Evolutionary conservation across 1,140 invertebrate species (phyloP).

Genomic region (Pteromalus puparum): DNA sequence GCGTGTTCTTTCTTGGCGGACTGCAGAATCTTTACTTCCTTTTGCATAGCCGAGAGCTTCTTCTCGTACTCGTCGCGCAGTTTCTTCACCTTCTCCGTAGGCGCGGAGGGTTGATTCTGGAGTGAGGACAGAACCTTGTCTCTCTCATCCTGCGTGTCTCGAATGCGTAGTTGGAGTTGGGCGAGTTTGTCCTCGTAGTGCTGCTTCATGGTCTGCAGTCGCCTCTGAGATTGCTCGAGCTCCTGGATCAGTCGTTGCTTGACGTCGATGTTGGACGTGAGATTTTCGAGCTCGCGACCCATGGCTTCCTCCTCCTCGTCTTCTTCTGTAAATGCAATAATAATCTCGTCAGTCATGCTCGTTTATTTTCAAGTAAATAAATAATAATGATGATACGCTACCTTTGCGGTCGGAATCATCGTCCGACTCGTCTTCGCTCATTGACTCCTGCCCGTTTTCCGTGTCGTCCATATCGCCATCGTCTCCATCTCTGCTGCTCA

Average conservation of each 20-base stretch:
- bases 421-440: slow-evolving; percentile 79
- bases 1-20: slow-evolving; percentile 93
- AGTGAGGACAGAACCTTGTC: slow-evolving; percentile 91
- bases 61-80: slow-evolving; percentile 94
- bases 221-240: slow-evolving; percentile 89
- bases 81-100: slow-evolving; percentile 88
- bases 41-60: slow-evolving; percentile 88
- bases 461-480: slow-evolving; percentile 69
- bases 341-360: not conserved
- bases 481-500: slow-evolving; percentile 66
- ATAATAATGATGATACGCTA: slow-evolving; percentile 41
- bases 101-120: slow-evolving; percentile 75
- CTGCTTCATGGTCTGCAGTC: slow-evolving; percentile 87
- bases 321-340: slow-evolving; percentile 65
- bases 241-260: slow-evolving; percentile 96
- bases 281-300: slow-evolving; percentile 84
- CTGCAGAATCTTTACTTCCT: slow-evolving; percentile 91
- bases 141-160: slow-evolving; percentile 92
- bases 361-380: not conserved
- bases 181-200: slow-evolving; percentile 97
- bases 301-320: slow-evolving; percentile 75
- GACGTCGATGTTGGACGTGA: slow-evolving; percentile 93
- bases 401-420: slow-evolving; percentile 77
- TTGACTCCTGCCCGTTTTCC: slow-evolving; percentile 77
- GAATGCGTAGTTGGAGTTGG: slow-evolving; percentile 91